Base-by-base conservation (phyloP, 2,113 vertebrate genomes). In the Hystrix brachyura region DNA sequence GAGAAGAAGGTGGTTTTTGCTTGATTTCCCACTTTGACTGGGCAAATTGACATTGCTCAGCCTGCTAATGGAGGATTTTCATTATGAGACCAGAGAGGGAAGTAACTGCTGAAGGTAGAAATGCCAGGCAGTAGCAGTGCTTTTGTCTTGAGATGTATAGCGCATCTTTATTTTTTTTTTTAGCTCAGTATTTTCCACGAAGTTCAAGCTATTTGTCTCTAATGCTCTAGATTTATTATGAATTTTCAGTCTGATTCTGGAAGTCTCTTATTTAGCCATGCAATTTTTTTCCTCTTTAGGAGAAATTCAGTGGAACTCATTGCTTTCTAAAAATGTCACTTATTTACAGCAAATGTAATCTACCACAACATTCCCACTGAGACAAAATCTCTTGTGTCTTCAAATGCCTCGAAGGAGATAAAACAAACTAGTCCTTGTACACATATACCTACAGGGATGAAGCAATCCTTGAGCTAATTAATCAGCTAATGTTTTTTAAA, bases 311-410 rank as follows among this genome's bases (percentile, higher is more conserved):
- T 97, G 95, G 97, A 98, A 98, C 90, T 97, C 90, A 96, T 94
- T 98, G 90, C 94, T 97, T 97, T 97, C 98, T 98, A 96, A 97
- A 98, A 98, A 86, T 96, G 90, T 86, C 72, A 95, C 82, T 97
- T 97, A 97, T 97, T 97, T 98, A 98, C 96, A 96, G 95, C 84
- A 96, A 97, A 94, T 95, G 92, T 97, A 98, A 98, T 97, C 95
- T 97, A 97, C 94, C 94, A 96, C 94, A 97, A 72, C 96, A 94
- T 96, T 97, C 96, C 96, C 71, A 94, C 94, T 94, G 97, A 97
- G 97, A 95, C 83, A 95, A 97, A 96, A 88, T 97, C 94, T 97
- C 95, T 74, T 85, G 65, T 94, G 94, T 97, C 62, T 97, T 96
- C 25, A 11, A 57, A 95, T 91, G 94, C 92, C 92, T 97, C 76